These are phyloP conservation scores for Delichon dasypus DNA, from an alignment of 2,797 vertebrate genomes.

Conservation along the genomic window DNA sequence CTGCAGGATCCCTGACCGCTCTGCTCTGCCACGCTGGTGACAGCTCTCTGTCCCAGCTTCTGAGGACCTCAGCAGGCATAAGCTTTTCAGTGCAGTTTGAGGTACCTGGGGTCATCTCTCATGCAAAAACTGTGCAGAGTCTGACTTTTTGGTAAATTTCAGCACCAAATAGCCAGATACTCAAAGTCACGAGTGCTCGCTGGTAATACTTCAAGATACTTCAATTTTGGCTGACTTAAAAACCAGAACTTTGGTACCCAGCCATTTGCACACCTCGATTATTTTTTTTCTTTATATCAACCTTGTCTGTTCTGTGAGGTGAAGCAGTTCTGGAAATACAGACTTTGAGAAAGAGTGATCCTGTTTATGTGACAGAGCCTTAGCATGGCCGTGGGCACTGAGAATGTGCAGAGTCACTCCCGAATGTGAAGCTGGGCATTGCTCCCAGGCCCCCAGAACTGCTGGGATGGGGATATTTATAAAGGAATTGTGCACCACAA, in stretches of 20 bases:
- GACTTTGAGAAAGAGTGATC: neutral
- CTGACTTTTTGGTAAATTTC: neutral
- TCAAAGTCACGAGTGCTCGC: neutral
- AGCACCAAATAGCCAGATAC: neutral
- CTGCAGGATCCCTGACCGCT: neutral
- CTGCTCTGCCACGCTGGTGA: neutral
- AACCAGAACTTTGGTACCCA: neutral
- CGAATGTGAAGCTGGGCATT: fast-evolving
- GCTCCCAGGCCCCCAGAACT: neutral
- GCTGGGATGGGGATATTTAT: neutral
- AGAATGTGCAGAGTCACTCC: neutral
- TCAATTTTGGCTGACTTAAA: neutral
- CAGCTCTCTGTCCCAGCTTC: neutral
- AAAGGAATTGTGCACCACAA: neutral
- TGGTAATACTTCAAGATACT: neutral
- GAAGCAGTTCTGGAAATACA: neutral
- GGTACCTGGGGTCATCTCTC: neutral
- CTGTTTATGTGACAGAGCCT: neutral
- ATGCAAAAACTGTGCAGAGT: neutral
- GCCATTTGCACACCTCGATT: neutral
- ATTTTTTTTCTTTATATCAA: neutral
- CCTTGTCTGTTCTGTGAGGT: neutral
- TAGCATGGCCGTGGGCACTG: neutral
- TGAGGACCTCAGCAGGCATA: neutral
- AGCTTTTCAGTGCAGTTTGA: neutral